phyloP scores from a whole-genome alignment of 2,113 vertebrate species.

The Acrocephalus arundinaceus region DNA sequence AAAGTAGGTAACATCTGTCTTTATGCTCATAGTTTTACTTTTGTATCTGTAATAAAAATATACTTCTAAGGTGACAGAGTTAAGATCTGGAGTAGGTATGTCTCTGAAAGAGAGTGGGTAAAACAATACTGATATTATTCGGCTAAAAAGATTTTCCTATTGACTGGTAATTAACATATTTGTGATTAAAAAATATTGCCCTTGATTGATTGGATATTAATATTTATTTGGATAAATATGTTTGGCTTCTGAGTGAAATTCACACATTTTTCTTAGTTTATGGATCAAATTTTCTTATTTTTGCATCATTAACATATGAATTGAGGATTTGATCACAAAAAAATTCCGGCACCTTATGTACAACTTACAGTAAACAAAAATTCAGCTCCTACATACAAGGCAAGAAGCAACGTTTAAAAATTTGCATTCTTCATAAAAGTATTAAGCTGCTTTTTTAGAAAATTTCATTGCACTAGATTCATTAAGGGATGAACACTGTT shows the following conservation, averaged over 20 bases:
- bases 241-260: not conserved
- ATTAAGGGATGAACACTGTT: not conserved
- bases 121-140: not conserved
- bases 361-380: not conserved
- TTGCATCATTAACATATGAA: not conserved
- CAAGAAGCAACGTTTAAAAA: not conserved
- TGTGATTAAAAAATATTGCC: not conserved
- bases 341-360: not conserved
- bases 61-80: not conserved
- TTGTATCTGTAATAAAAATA: not conserved
- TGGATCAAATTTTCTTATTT: not conserved
- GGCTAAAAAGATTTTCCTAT: not conserved
- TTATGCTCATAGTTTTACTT: not conserved
- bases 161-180: not conserved
- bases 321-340: not conserved
- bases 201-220: not conserved
- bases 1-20: not conserved
- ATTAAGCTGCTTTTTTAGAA: not conserved
- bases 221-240: not conserved
- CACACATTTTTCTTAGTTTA: not conserved
- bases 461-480: not conserved
- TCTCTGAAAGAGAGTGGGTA: not conserved
- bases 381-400: not conserved
- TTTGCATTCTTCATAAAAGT: not conserved
- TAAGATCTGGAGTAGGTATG: not conserved